Evolutionary conservation across 1,140 invertebrate species (phyloP).

Genomic region (Zaprionus africanus): DNA sequence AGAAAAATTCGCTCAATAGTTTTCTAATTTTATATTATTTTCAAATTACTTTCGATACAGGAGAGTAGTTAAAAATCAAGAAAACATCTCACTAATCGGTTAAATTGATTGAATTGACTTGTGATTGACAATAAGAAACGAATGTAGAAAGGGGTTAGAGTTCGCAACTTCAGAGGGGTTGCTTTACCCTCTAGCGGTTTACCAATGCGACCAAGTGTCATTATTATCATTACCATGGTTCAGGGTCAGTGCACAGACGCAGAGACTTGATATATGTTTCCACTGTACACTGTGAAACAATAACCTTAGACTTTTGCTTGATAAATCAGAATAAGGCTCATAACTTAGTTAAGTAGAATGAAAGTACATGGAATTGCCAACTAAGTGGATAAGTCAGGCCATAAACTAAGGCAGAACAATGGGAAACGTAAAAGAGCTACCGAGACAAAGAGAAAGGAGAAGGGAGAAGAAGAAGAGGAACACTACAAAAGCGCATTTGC

Average conservation of each 20-base stretch:
- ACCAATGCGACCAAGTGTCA: background rate
- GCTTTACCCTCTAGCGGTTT: background rate
- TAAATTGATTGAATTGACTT: constrained; percentile 12
- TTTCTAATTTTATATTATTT: background rate
- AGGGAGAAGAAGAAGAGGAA: background rate
- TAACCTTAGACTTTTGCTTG: background rate
- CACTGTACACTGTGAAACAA: background rate
- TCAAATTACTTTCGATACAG: background rate
- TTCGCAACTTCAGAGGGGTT: background rate
- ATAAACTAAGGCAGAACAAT: constrained; percentile 28
- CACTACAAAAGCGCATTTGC: constrained; percentile 5
- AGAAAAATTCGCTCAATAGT: background rate
- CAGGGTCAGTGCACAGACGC: background rate
- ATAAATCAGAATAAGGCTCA: constrained; percentile 25
- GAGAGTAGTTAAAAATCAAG: background rate
- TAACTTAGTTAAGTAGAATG: constrained; percentile 15
- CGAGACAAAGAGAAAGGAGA: background rate
- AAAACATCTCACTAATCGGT: constrained; percentile 3
- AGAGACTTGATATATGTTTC: background rate
- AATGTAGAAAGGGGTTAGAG: background rate
- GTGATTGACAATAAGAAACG: background rate
- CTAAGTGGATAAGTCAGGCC: constrained; percentile 13
- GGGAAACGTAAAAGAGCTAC: background rate
- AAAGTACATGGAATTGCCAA: constrained; percentile 33
- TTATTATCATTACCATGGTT: background rate